Evolutionary conservation across 2,888 invertebrate species (phyloP).

Genomic region (Drosophila algonquin): DNA sequence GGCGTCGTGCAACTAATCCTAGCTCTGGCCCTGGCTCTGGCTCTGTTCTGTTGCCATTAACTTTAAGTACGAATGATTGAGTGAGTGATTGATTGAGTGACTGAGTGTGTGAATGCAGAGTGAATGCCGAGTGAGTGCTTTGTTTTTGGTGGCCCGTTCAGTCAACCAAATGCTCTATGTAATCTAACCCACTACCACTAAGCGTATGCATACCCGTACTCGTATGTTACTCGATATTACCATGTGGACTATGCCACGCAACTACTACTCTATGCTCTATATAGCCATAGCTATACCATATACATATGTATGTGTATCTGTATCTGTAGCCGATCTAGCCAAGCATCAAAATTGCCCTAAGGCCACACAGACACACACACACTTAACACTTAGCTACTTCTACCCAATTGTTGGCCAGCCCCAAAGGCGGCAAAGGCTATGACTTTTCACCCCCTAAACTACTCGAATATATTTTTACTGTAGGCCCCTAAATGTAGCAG

Average conservation of each 20-base stretch:
- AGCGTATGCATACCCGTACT: conserved; percentile 15
- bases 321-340: conserved; percentile 53
- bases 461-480: conserved; percentile 57
- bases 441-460: conserved; percentile 38
- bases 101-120: conserved; percentile 3
- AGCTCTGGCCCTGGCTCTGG: conserved; percentile 42
- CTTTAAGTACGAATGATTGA: conserved; percentile 35
- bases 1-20: not conserved
- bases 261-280: conserved; percentile 46
- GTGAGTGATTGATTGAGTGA: conserved; percentile 5
- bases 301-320: conserved; percentile 29
- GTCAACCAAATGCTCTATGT: conserved; percentile 38
- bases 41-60: conserved; percentile 55
- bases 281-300: conserved; percentile 5
- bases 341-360: conserved; percentile 48
- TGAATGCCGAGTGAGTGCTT: conserved; percentile 24
- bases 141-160: conserved; percentile 7
- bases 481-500: conserved; percentile 44
- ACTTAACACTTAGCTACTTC: conserved; percentile 10
- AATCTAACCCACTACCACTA: conserved; percentile 43
- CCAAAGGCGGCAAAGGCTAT: not conserved
- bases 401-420: conserved; percentile 11
- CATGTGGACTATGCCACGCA: conserved; percentile 38
- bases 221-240: conserved; percentile 39
- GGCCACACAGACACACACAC: not conserved